Conservation (phyloP, 1,140 invertebrate genomes). For the Trachelipus rathkii region DNA sequence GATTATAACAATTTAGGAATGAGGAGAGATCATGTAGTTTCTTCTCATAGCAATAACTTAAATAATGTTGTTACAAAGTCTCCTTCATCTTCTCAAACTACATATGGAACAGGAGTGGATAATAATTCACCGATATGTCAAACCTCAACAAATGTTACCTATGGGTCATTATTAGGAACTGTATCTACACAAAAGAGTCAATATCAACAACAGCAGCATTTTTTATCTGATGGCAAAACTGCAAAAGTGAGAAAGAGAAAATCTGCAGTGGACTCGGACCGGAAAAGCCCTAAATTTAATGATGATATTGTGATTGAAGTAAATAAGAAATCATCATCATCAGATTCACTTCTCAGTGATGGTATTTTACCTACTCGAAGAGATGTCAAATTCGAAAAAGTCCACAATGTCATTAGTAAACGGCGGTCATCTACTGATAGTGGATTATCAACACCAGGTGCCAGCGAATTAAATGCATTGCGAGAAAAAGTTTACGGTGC, state of each 20-base stretch:
- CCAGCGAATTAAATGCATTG: slow-evolving; percentile 40
- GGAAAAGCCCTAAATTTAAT: slow-evolving; percentile 37
- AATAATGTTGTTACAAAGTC: slow-evolving; percentile 39
- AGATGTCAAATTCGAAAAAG: slow-evolving; percentile 41
- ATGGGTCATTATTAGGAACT: slow-evolving; percentile 35
- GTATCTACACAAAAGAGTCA: slow-evolving; percentile 27
- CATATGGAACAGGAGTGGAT: slow-evolving; percentile 1
- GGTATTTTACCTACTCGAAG: slow-evolving; percentile 25
- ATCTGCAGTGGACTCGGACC: slow-evolving; percentile 31
- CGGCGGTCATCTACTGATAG: slow-evolving; percentile 40
- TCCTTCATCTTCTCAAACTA: slow-evolving; percentile 20
- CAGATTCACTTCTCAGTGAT: slow-evolving; percentile 29
- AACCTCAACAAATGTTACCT: slow-evolving; percentile 31
- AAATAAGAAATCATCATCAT: slow-evolving; percentile 33
- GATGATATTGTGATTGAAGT: slow-evolving; percentile 41
- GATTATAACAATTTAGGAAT: slow-evolving; percentile 38
- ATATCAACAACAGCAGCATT: slow-evolving; percentile 33
- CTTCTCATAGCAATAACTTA: slow-evolving; percentile 34
- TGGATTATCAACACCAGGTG: slow-evolving; percentile 29
- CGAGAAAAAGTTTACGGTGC: slow-evolving; percentile 45
- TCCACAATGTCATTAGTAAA: slow-evolving; percentile 38
- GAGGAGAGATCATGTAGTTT: slow-evolving; percentile 38
- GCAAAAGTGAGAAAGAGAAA: slow-evolving; percentile 45
- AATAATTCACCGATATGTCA: slow-evolving; percentile 34
- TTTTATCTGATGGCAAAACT: slow-evolving; percentile 44